Percentiles rank a stretch among this genome's conserved stretches.
These are phyloP conservation scores for Cecidostiba fungosa DNA, from an alignment of 2,888 invertebrate genomes.

Conservation along the genomic window DNA sequence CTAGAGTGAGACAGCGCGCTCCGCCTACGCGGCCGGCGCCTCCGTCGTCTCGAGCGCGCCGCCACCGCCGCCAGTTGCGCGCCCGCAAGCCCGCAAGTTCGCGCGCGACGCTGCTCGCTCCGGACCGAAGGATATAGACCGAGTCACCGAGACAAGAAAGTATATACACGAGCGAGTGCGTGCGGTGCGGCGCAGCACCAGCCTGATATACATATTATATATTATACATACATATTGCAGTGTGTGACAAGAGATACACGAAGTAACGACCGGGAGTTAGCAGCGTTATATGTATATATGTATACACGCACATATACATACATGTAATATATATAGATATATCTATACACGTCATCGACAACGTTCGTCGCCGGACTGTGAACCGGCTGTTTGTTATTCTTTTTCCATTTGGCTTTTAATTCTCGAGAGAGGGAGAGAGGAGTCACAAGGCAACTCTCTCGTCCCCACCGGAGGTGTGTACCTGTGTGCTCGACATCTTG, in stretches of 20 bases:
- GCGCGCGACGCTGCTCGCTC: conserved; percentile 63
- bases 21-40: conserved; percentile 77
- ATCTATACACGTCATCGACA: background rate
- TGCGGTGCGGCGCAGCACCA: conserved; percentile 7
- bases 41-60: conserved; percentile 57
- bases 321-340: background rate
- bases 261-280: background rate
- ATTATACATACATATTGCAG: background rate
- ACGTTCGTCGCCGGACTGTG: background rate
- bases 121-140: conserved; percentile 7
- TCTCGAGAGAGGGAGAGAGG: background rate
- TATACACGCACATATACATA: background rate
- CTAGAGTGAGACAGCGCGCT: conserved; percentile 62
- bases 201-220: background rate
- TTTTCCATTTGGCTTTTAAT: background rate
- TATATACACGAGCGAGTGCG: background rate
- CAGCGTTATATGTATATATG: background rate
- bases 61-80: conserved; percentile 79
- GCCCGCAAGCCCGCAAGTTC: conserved; percentile 80
- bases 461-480: background rate
- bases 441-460: background rate
- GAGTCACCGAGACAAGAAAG: conserved; percentile 29
- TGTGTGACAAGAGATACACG: background rate
- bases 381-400: conserved; percentile 7
- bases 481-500: background rate